Percentiles rank a stretch among this genome's conserved stretches.
Evolutionary conservation across 2,888 invertebrate species (phyloP).

Genomic region (Pristionchus maxplancki): DNA sequence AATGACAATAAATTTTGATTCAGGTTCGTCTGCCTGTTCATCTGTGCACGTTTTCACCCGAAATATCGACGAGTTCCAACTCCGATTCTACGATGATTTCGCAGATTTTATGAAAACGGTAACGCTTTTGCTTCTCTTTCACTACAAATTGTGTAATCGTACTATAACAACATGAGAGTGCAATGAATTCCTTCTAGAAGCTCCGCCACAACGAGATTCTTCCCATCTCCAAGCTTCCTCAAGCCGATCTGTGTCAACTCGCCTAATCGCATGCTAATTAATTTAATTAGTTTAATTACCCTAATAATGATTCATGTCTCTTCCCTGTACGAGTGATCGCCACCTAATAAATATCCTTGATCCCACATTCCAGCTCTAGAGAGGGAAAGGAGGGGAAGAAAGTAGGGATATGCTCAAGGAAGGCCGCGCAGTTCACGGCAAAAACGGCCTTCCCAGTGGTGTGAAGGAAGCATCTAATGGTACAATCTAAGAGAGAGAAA

Average conservation of each 20-base stretch:
- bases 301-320: constrained; percentile 45
- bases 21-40: constrained; percentile 41
- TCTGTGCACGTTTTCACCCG: constrained; percentile 67
- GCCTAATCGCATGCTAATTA: not conserved
- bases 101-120: constrained; percentile 70
- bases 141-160: not conserved
- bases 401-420: constrained; percentile 4
- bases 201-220: constrained; percentile 6
- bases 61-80: constrained; percentile 70
- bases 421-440: constrained; percentile 23
- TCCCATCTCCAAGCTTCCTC: constrained; percentile 31
- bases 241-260: constrained; percentile 15
- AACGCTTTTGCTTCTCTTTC: not conserved
- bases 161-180: too few relatives aligned
- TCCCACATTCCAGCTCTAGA: constrained; percentile 6
- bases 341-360: constrained; percentile 40
- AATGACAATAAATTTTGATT: too few relatives aligned
- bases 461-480: constrained; percentile 18
- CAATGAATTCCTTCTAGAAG: constrained; percentile 44
- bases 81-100: constrained; percentile 70
- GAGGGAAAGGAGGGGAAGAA: constrained; percentile 3
- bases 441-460: constrained; percentile 26
- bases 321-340: constrained; percentile 3
- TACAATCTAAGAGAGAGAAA: constrained; percentile 29
- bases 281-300: not conserved